Evolutionary conservation across 2,797 vertebrate genomes (phyloP), one percentile per base, ranked within the genome.

Genomic region (Ctenopoma kingsleyae): DNA sequence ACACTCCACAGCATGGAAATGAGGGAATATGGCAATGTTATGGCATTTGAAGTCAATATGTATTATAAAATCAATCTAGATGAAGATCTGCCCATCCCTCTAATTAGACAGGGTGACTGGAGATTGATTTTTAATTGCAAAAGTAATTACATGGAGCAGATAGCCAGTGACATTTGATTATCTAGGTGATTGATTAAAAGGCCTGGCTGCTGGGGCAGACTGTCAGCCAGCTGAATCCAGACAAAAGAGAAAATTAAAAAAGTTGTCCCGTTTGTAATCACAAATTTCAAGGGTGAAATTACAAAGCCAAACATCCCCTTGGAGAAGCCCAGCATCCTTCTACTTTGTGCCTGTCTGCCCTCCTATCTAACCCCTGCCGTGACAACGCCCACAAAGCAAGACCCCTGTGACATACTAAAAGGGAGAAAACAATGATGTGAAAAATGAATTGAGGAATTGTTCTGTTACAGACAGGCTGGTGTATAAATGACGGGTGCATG

Each of bases 101-200:
- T 99, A 99, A 99, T 99, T 99, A 99, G 97, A 98, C 93, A 95
- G 97, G 97, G 97, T 97, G 97, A 98, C 96, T 98, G 94, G 96
- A 98, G 98, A 98, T 99, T 99, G 97, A 98, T 98, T 99, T 99
- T 99, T 99, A 99, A 99, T 99, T 99, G 98, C 97, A 98, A 99
- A 99, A 99, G 97, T 99, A 99, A 99, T 99, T 99, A 99, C 97
- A 99, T 92, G 93, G 98, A 98, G 97, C 97, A 99, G 98, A 99
- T 99, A 98, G 97, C 97, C 98, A 98, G 96, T 98, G 98, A 99
- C 98, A 98, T 98, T 98, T 99, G 98, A 99, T 99, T 99, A 98
- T 99, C 97, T 97, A 96, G 95, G 97, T 99, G 98, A 99, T 99
- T 99, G 98, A 99, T 99, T 99, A 99, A 99, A 99, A 98, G 97